These are phyloP conservation scores for Drosophila yooni DNA, from an alignment of 2,888 invertebrate genomes.

Conservation along the genomic window DNA sequence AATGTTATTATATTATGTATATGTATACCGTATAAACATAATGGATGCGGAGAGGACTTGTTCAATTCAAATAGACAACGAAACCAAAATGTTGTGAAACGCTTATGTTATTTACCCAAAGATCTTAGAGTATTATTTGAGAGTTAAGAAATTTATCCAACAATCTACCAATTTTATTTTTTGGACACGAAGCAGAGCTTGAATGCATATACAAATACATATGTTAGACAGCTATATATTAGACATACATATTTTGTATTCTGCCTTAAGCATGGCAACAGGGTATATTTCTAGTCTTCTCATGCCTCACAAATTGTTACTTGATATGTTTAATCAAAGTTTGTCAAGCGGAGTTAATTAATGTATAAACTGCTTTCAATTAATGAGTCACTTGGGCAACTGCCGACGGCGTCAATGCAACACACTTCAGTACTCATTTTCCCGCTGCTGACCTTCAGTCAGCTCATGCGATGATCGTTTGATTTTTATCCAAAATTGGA, in stretches of 20 bases:
- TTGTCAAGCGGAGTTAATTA: conserved; percentile 64
- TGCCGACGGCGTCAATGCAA: conserved; percentile 16
- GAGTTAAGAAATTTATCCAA: too few species aligned
- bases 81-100: not conserved
- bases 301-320: not conserved
- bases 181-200: too few species aligned
- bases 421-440: conserved; percentile 22
- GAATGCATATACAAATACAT: too few species aligned
- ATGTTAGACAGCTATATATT: not conserved
- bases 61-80: too few species aligned
- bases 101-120: not conserved
- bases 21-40: too few species aligned
- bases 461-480: conserved; percentile 16
- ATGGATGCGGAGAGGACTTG: too few species aligned
- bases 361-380: conserved; percentile 53
- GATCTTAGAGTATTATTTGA: too few species aligned
- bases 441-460: conserved; percentile 48
- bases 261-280: not conserved
- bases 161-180: too few species aligned
- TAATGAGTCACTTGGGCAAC: conserved; percentile 55
- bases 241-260: not conserved
- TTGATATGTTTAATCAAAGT: conserved; percentile 46
- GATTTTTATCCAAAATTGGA: conserved; percentile 8
- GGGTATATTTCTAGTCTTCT: not conserved
- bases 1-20: not conserved